phyloP scores from a whole-genome alignment of 1,140 invertebrate species.

The Asbolus verrucosus region DNA sequence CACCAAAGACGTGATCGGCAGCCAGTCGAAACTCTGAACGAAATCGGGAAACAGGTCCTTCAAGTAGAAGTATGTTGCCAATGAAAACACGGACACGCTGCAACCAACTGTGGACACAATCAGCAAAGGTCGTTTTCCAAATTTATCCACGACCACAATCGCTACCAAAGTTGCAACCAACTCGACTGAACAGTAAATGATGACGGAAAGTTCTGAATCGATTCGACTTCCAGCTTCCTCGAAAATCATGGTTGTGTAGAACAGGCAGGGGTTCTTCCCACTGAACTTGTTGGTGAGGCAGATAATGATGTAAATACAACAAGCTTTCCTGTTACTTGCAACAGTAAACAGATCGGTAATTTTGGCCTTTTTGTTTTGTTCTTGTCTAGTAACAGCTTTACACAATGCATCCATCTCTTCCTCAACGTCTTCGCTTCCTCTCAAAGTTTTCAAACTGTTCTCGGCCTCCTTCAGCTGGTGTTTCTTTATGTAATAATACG shows the following conservation, averaged over 20 bases:
- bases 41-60: conserved; percentile 59
- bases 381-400: conserved; percentile 60
- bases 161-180: conserved; percentile 80
- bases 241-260: conserved; percentile 73
- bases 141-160: conserved; percentile 77
- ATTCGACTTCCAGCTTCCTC: conserved; percentile 65
- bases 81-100: conserved; percentile 68
- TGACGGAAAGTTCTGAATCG: conserved; percentile 65
- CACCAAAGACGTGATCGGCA: conserved; percentile 73
- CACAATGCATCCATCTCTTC: conserved; percentile 84
- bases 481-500: conserved; percentile 87
- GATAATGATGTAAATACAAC: conserved; percentile 68
- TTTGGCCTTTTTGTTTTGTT: conserved; percentile 56
- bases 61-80: conserved; percentile 73
- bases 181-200: conserved; percentile 72
- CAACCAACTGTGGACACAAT: conserved; percentile 72
- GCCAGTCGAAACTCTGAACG: conserved; percentile 53
- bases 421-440: conserved; percentile 82
- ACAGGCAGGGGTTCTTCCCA: conserved; percentile 75
- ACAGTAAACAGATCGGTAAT: conserved; percentile 67
- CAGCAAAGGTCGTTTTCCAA: conserved; percentile 78
- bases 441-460: conserved; percentile 80
- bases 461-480: conserved; percentile 77
- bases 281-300: conserved; percentile 75
- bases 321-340: conserved; percentile 66